Evolutionary conservation across 2,888 invertebrate genomes (phyloP).

Genomic region (Nipponacmea schrenckii): DNA sequence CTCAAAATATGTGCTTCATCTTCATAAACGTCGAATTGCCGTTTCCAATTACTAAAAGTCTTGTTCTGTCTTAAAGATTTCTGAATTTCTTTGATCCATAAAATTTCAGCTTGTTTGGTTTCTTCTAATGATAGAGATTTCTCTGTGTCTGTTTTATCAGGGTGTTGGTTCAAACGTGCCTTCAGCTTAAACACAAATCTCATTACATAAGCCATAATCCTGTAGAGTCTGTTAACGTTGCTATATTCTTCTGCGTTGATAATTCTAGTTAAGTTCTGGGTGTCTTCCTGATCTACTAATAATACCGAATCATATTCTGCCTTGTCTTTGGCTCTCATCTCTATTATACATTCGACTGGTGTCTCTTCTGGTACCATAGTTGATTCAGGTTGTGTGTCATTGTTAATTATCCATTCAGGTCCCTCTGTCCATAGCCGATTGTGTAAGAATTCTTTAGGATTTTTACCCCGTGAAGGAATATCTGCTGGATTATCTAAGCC

Average conservation of each 20-base stretch:
- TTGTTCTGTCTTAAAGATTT: background rate
- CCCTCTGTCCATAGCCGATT: background rate
- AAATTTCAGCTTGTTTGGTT: too few relatives aligned
- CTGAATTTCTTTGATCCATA: too few relatives aligned
- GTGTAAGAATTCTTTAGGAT: background rate
- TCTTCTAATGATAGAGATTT: background rate
- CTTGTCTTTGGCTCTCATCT: background rate
- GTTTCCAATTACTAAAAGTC: background rate
- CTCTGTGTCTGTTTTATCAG: background rate
- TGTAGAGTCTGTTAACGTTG: background rate
- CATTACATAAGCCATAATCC: background rate
- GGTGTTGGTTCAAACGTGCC: background rate
- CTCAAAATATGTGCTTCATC: background rate
- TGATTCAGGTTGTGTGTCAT: background rate
- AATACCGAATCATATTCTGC: background rate
- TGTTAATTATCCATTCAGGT: background rate
- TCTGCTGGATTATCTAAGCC: background rate
- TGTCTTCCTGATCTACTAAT: background rate
- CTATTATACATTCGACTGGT: background rate
- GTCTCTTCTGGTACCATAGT: background rate
- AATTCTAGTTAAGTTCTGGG: background rate
- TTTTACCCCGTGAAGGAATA: background rate
- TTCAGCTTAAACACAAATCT: background rate
- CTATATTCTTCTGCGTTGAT: background rate
- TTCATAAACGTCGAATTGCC: background rate